Base-by-base conservation (phyloP, 2,888 invertebrate species). In the Plebejus anna region DNA sequence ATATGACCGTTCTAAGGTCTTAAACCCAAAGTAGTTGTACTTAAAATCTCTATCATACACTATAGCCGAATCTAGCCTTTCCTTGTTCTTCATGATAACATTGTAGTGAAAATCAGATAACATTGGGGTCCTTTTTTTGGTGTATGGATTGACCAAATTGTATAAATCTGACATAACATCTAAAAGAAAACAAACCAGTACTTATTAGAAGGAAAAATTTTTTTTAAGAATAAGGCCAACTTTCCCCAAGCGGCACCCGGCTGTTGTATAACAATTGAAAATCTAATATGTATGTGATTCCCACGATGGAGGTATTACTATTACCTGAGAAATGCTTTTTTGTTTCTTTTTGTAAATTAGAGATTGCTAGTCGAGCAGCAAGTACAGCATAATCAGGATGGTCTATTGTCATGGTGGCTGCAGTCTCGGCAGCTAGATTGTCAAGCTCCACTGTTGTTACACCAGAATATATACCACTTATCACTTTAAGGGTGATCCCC, bases 11-110 rank as follows among this genome's bases (percentile, higher is more conserved):
- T 99, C 99, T 76, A 99, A 91, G 0, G 99, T 99, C 95, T 99
- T 99, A 86, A 99, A 99, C n/a, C 99, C 99, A 94, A 99, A 99
- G 88, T 98, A 99, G 86, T 98, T 99, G 91, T 99, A 99, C 78
- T 96, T 96, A 89, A 98, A 99, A 90, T 99, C 99, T 82, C 99
- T 95, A 86, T 99, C 98, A 89, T 99, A 99, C 66, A 99, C 98
- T 82, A 99, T 98, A 32, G 98, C 97, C 0, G 99, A 98, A 90
- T 99, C 98, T 75, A 99, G 92, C 79, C 95, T 95, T 83, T 98
- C 98, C n/a, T 98, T 97, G 90, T 99, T 96, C 78, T 96, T 95
- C 93, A 96, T 96, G 13, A 99, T 96, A 75, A 99, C 96, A 55
- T 96, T 94, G 84, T 97, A 96, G 84, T 97, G 96, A 80, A 95